Conservation (phyloP, 1,140 invertebrate genomes). For the Bombus confusus region DNA sequence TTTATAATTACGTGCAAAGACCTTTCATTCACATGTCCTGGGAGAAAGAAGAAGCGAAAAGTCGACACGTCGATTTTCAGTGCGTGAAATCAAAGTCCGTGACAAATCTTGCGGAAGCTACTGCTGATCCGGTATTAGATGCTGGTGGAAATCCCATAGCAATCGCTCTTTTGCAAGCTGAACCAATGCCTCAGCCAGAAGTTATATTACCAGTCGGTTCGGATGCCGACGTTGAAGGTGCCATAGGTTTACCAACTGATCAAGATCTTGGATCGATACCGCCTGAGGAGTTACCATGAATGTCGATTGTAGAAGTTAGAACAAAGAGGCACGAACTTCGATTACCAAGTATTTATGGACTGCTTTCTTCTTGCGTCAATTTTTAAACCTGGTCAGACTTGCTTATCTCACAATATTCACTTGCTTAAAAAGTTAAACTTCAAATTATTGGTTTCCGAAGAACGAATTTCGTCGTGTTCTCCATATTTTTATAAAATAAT, state of each 20-base stretch:
- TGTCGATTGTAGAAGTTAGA: background rate
- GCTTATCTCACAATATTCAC: constrained; percentile 19
- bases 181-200: constrained; percentile 68
- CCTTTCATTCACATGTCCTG: constrained; percentile 99
- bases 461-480: background rate
- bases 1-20: constrained; percentile 99
- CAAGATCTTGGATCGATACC: constrained; percentile 62
- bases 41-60: constrained; percentile 99
- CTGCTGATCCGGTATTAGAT: constrained; percentile 91
- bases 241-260: constrained; percentile 64
- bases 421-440: constrained; percentile 6
- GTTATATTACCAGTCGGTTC: constrained; percentile 64
- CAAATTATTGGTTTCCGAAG: constrained; percentile 20
- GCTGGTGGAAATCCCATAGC: constrained; percentile 84
- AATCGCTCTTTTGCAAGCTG: constrained; percentile 58
- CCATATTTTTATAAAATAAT: constrained; percentile 28
- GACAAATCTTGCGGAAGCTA: constrained; percentile 95
- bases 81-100: constrained; percentile 97
- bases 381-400: constrained; percentile 28
- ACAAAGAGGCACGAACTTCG: constrained; percentile 5
- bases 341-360: constrained; percentile 33
- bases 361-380: constrained; percentile 48
- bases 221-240: constrained; percentile 76
- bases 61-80: constrained; percentile 99
- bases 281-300: constrained; percentile 65